Evolutionary conservation across 1,140 invertebrate species (phyloP), one percentile per base, ranked within the genome.

Genomic region (Acromyrmex echinatior): DNA sequence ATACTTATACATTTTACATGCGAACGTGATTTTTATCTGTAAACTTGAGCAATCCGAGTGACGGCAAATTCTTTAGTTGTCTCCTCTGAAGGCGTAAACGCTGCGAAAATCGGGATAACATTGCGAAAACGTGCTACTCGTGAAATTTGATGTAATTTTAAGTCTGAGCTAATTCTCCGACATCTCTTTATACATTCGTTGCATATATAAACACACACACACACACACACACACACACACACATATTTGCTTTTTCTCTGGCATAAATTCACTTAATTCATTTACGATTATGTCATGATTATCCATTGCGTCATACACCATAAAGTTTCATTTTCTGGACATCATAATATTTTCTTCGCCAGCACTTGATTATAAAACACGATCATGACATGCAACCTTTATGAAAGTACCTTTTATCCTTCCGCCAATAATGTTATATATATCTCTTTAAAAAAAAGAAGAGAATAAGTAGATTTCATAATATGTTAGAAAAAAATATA

Each of bases 361-460:
- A 16, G 25, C 58, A 58, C 35, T 39, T 68, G 35, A 81, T 28
- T 49, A 31, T 82, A 82, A 82, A 62, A 60, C 25, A 70, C 18
- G 31, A 7, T 81, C 65, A 10, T 81, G 66, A 81, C 66, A 71
- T 12, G 31, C 79, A 81, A 76, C 70, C 80, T 84, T 81, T 81
- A 39, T 70, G 78, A 56, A 56, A 81, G 25, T 70, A 35, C 0
- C 28, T 63, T 70, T 84, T 51, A 76, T 39, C 80, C 45, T 84
- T 84, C 39, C 70, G 70, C n/a, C 70, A 65, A 84, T 76, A 84
- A 62, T 14, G 25, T 62, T 84, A 84, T 84, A 76, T 74, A 74
- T 84, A 84, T 60, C 10, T 1, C 5, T 35, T 35, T 4, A 3
- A 16, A 21, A 62, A 82, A 74, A 84, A 60, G 7, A 66, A 28